These are phyloP conservation scores for Oreochromis niloticus DNA, from an alignment of 2,113 vertebrate genomes.

Conservation along the genomic window DNA sequence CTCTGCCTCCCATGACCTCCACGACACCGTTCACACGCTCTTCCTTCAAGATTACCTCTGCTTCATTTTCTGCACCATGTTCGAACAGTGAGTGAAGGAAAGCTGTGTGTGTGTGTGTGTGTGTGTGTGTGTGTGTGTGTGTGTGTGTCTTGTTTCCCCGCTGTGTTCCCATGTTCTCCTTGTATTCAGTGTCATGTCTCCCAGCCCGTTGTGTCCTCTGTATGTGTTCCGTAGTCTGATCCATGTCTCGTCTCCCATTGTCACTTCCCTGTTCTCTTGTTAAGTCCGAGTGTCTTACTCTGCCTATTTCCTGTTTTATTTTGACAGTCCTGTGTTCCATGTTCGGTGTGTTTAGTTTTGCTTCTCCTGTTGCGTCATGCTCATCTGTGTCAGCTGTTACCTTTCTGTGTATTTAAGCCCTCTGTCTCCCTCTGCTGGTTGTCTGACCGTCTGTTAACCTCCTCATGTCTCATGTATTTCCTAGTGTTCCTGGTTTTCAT, in stretches of 20 bases:
- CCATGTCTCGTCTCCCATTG: background rate
- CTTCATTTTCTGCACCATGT: background rate
- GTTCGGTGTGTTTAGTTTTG: background rate
- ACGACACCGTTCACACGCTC: background rate
- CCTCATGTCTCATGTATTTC: background rate
- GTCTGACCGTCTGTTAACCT: accelerated
- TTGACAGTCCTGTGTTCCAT: background rate
- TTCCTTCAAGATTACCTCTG: background rate
- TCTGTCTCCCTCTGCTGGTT: background rate
- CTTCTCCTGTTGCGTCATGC: background rate
- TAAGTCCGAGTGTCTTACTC: background rate
- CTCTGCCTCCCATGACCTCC: background rate
- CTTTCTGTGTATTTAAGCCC: background rate
- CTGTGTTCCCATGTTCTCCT: background rate
- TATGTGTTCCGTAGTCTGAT: background rate
- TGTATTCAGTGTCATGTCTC: background rate
- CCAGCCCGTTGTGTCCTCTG: background rate
- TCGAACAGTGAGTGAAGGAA: background rate
- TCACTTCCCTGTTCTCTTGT: background rate
- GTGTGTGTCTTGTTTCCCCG: background rate
- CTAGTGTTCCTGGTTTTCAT: background rate
- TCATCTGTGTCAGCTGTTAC: background rate
- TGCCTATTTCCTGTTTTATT: background rate
- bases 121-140: background rate
- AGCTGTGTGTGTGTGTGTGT: background rate